Evolutionary conservation across 2,888 invertebrate species (phyloP).

Genomic region (Drosophila meridionalis): DNA sequence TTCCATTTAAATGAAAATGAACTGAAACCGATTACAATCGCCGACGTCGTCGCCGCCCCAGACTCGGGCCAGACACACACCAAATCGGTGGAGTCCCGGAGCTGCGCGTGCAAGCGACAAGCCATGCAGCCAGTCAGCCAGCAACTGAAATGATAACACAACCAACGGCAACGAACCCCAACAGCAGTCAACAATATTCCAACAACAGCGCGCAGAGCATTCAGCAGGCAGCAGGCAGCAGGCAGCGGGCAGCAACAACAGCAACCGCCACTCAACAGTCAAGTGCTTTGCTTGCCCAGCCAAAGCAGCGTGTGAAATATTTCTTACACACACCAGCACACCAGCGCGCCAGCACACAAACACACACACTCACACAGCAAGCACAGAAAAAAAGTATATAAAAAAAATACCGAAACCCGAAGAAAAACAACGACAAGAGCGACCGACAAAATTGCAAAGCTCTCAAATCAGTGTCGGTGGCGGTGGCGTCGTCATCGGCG

Average conservation of each 20-base stretch:
- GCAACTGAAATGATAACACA: conserved; percentile 76
- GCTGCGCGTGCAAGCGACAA: conserved; percentile 51
- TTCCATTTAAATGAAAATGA: conserved; percentile 80
- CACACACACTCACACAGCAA: neutral
- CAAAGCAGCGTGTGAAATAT: conserved; percentile 79
- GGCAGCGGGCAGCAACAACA: conserved; percentile 40
- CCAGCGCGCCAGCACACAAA: conserved; percentile 13
- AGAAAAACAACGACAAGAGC: conserved; percentile 51
- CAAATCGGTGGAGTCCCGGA: conserved; percentile 16
- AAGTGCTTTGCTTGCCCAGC: conserved; percentile 74
- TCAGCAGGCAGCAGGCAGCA: conserved; percentile 1
- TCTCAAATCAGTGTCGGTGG: conserved; percentile 60
- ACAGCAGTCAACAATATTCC: conserved; percentile 42
- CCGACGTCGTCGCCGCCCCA: conserved; percentile 41
- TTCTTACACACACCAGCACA: conserved; percentile 56
- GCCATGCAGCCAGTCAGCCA: conserved; percentile 66
- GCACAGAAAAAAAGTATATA: conserved; percentile 1
- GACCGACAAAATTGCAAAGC: conserved; percentile 76
- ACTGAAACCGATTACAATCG: conserved; percentile 79
- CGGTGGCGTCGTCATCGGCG: conserved; percentile 12
- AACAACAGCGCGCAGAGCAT: conserved; percentile 35
- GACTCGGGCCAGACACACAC: conserved; percentile 62
- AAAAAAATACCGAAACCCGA: conserved; percentile 25
- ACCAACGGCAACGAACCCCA: conserved; percentile 75
- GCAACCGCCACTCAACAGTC: conserved; percentile 73